Evolutionary conservation across 1,140 invertebrate genomes (phyloP).

Genomic region (Macrocentrus cingulum): DNA sequence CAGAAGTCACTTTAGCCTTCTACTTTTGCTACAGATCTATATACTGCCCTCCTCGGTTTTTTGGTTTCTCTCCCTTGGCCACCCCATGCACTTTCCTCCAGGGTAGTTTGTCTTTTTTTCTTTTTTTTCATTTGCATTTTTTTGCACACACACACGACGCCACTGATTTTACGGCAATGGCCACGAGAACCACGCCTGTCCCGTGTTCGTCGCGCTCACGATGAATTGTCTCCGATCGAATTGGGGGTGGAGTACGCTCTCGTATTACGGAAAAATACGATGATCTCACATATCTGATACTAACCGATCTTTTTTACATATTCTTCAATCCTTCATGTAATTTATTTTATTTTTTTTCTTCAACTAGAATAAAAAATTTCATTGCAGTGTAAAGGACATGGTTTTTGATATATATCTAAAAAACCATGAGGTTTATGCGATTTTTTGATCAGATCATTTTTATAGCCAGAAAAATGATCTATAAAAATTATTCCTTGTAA

Average conservation of each 20-base stretch:
- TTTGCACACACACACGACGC: slow-evolving; percentile 38
- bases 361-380: too few species aligned
- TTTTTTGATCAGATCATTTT: too few species aligned
- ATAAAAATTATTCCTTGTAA: too few species aligned
- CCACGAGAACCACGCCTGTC: slow-evolving; percentile 48
- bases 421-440: too few species aligned
- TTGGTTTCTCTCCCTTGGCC: slow-evolving; percentile 9
- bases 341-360: slow-evolving; percentile 4
- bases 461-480: too few species aligned
- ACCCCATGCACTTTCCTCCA: not conserved
- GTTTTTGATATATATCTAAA: too few species aligned
- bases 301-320: slow-evolving; percentile 12
- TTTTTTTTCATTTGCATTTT: slow-evolving; percentile 24
- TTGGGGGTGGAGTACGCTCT: slow-evolving; percentile 10
- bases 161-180: slow-evolving; percentile 40
- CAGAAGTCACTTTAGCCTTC: slow-evolving; percentile 30
- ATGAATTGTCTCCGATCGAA: slow-evolving; percentile 44
- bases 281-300: not conserved
- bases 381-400: too few species aligned
- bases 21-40: slow-evolving; percentile 21
- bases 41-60: slow-evolving; percentile 8
- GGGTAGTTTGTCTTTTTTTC: slow-evolving; percentile 18
- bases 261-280: slow-evolving; percentile 21
- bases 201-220: slow-evolving; percentile 44
- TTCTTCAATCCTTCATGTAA: not conserved